phyloP scores from a whole-genome alignment of 2,113 vertebrate species.

The Odobenus rosmarus region DNA sequence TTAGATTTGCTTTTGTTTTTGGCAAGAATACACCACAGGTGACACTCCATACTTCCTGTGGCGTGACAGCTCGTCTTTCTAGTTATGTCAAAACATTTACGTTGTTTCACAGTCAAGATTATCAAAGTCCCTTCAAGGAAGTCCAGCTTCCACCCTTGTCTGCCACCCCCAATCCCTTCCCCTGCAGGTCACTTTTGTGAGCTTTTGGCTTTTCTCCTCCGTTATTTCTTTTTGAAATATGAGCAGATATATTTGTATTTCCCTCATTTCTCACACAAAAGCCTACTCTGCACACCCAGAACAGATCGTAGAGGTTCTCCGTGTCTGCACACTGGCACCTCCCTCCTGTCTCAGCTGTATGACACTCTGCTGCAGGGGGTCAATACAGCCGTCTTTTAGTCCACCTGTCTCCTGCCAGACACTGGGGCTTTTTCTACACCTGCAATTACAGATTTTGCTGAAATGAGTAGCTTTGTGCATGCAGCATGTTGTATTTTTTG shows the following conservation, averaged over 20 bases:
- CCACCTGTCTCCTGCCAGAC: not conserved
- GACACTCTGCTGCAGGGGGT: rapidly evolving
- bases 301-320: not conserved
- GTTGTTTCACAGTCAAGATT: not conserved
- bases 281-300: rapidly evolving
- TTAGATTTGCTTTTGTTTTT: not conserved
- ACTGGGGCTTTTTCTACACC: not conserved
- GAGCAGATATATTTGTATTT: not conserved
- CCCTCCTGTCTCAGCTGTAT: rapidly evolving
- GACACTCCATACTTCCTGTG: not conserved
- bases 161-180: rapidly evolving
- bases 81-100: not conserved
- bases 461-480: not conserved
- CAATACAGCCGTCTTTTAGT: rapidly evolving
- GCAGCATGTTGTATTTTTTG: not conserved
- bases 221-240: not conserved
- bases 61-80: not conserved
- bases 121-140: rapidly evolving
- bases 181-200: not conserved
- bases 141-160: rapidly evolving
- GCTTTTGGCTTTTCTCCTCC: not conserved
- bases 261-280: not conserved
- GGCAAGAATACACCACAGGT: not conserved
- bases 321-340: rapidly evolving
- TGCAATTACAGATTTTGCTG: not conserved